Percentiles rank a stretch among this genome's conserved stretches.
phyloP scores from a whole-genome alignment of 2,797 vertebrate genomes.

The Tinamus major region DNA sequence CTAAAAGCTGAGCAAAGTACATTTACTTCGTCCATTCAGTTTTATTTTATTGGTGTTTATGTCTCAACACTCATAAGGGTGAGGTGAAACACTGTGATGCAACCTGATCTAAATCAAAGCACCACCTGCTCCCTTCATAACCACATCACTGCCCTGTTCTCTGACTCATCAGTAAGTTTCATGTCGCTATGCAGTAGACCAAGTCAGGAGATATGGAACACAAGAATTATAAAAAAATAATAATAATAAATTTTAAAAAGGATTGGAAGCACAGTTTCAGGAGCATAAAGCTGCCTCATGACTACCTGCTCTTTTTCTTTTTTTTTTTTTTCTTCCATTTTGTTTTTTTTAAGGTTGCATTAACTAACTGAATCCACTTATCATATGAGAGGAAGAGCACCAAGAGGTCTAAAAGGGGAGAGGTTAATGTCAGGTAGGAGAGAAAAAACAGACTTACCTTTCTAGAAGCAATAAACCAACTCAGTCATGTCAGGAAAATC shows the following conservation, averaged over 20 bases:
- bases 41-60: not conserved
- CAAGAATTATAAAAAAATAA: not conserved
- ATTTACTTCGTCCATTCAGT: not conserved
- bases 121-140: not conserved
- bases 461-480: constrained; percentile 23
- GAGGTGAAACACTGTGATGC: not conserved
- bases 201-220: not conserved
- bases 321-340: not conserved
- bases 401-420: not conserved
- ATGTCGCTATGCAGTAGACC: not conserved
- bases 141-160: not conserved
- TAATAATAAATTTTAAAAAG: not conserved
- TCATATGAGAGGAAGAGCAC: not conserved
- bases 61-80: not conserved
- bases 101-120: not conserved
- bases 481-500: not conserved
- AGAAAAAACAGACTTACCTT: not conserved
- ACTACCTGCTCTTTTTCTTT: not conserved
- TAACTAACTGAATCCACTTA: not conserved
- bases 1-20: not conserved
- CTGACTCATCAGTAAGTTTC: not conserved
- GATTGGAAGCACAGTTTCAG: not conserved
- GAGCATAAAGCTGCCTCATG: not conserved
- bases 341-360: not conserved
- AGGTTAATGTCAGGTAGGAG: not conserved